phyloP scores from a whole-genome alignment of 2,797 vertebrate genomes.

The Lemur catta region DNA sequence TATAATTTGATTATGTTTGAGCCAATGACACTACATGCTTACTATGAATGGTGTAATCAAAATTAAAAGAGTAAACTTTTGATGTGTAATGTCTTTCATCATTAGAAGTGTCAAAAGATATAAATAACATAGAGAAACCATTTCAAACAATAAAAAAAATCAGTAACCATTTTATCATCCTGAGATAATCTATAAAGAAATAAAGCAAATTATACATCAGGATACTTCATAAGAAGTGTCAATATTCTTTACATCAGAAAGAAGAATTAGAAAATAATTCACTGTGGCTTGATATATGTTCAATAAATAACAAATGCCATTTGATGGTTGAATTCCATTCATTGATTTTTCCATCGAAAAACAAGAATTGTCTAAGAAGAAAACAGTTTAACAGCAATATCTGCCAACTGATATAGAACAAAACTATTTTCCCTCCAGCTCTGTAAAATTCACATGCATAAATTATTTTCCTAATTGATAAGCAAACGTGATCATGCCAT shows the following conservation, averaged over 20 bases:
- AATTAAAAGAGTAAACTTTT: not conserved
- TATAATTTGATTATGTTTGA: not conserved
- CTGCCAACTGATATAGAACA: not conserved
- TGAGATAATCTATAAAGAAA: not conserved
- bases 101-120: not conserved
- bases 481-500: not conserved
- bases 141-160: not conserved
- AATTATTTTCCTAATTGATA: not conserved
- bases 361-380: not conserved
- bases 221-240: not conserved
- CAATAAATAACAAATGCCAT: not conserved
- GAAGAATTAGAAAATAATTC: slow-evolving; percentile 14
- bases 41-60: not conserved
- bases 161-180: not conserved
- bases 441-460: not conserved
- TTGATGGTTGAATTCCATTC: not conserved
- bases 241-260: not conserved
- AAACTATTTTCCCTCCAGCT: not conserved
- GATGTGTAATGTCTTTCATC: not conserved
- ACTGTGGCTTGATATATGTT: not conserved
- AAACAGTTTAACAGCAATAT: not conserved
- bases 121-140: not conserved
- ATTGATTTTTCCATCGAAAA: slow-evolving; percentile 7
- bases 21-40: not conserved
- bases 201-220: not conserved